Base-by-base conservation (phyloP, 1,140 invertebrate genomes). In the Diuraphis noxia region DNA sequence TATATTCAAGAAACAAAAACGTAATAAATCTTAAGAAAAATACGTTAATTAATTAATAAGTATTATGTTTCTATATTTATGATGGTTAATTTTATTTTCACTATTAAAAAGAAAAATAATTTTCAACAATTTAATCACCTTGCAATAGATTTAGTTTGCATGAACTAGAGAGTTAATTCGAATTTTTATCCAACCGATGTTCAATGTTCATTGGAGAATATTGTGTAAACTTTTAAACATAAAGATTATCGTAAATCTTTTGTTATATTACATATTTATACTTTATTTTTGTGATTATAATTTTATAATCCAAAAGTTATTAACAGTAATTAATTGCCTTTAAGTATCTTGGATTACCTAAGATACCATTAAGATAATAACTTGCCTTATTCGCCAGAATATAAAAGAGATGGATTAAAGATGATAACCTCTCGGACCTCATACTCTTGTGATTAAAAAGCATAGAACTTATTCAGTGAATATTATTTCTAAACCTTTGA, bases 61-160 rank as follows among this genome's bases (percentile, higher is more conserved):
- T 72, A 72, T 72, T 72, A 72, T n/a, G 30, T 72, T 72, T 72
- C 56, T n/a, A 72, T 72, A 72, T 72, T 72, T 72, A 72, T 72
- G 56, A 72, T n/a, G 6, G 34, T n/a, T 72, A n/a, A n/a, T 72
- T 72, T n/a, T n/a, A n/a, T 72, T 72, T n/a, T 72, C 17, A 1
- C 56, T 72, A 17, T 6, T 72, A 17, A 72, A 23, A 72, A 72
- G n/a, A n/a, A 72, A n/a, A 72, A 72, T n/a, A 13, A n/a, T 72
- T 72, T n/a, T 5, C 0, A 17, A 72, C 9, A 6, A 72, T n/a
- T 72, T 17, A 72, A 17, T 72, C 56, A 49, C 4, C 46, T 23
- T 6, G 23, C 46, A 49, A 49, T 49, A 21, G 19, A 72, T 72
- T 72, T 17, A n/a, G 30, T n/a, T n/a, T 17, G 30, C 19, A 17